Base-by-base conservation (phyloP, 2,113 vertebrate species). In the Setophaga petechia region DNA sequence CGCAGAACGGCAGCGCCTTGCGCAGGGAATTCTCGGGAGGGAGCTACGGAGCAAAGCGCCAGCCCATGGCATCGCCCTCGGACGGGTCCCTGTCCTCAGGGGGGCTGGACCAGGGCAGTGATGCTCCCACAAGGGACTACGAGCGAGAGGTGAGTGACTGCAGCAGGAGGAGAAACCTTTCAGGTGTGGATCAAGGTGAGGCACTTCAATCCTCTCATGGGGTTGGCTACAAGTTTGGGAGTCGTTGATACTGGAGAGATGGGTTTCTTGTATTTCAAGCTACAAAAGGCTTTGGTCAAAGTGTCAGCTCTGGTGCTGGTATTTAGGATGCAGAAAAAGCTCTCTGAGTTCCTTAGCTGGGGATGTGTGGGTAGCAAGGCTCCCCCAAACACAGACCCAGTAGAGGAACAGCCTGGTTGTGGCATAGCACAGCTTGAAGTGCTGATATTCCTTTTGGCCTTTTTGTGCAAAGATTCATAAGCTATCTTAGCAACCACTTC, bases 11-110 rank as follows among this genome's bases (percentile, higher is more conserved):
- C 97, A 99, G 98, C 10, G 99, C 99, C 3, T 67, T 99, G 74
- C 98, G 98, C 92, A 97, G 99, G 91, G 99, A 99, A 66, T 97
- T 99, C 93, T 99, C 99, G 0, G 98, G 99, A 8, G 98, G 99
- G 25, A 99, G 99, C 97, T 99, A 99, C 43, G 97, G 97, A 22
- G 98, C 98, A 5, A 99, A 99, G 87, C 98, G 98, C 9, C 99
- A 99, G 97, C 98, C 99, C 55, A 98, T 99, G 98, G 99, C 99
- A 9, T 99, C 99, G 0, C 99, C 99, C 3, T 99, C 99, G 0
- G 99, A 99, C 78, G 99, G 99, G 74, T 99, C 99, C 8, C 96
- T 99, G 95, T 99, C 99, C 30, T 99, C 99, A 0, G 99, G 99
- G 23, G 99, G 99, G 76, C 97, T 99, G 98, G 99, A 99, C 94